Percentiles rank a stretch among this genome's conserved stretches.
Evolutionary conservation across 2,113 vertebrate species (phyloP).

Genomic region (Sula dactylatra): DNA sequence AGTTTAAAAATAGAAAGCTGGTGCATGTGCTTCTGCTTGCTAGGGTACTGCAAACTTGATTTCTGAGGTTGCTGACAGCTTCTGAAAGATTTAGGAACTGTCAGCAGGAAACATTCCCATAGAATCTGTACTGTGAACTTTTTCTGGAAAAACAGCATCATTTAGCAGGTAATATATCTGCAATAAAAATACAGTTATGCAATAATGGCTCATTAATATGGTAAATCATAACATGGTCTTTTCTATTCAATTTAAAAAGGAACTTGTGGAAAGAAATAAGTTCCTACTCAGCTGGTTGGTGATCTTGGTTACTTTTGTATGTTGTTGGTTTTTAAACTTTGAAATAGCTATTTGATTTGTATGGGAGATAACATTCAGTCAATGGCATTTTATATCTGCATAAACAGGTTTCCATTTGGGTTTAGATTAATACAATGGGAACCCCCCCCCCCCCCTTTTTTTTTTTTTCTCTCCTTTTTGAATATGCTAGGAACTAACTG

Average conservation of each 20-base stretch:
- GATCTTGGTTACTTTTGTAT: conserved; percentile 6
- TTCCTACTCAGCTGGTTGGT: conserved; percentile 33
- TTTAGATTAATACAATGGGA: conserved; percentile 62
- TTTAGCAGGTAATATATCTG: conserved; percentile 77
- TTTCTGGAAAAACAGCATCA: conserved; percentile 59
- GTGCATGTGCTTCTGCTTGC: conserved; percentile 61
- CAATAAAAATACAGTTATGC: conserved; percentile 77
- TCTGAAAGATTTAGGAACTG: conserved; percentile 80
- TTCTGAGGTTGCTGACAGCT: conserved; percentile 78
- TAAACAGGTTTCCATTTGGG: conserved; percentile 70
- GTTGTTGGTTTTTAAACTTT: conserved; percentile 49
- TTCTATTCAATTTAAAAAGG: conserved; percentile 65
- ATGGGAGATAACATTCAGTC: conserved; percentile 61
- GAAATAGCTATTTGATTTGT: conserved; percentile 67
- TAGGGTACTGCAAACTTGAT: conserved; percentile 76
- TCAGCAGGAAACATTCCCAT: conserved; percentile 71
- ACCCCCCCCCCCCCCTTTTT: too few species aligned
- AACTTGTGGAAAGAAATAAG: conserved; percentile 65
- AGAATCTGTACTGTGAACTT: conserved; percentile 65
- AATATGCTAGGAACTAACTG: conserved; percentile 30
- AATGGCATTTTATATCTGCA: conserved; percentile 69
- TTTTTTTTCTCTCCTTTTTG: background rate
- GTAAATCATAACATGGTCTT: conserved; percentile 70
- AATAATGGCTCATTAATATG: conserved; percentile 79
- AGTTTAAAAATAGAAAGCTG: conserved; percentile 73